Conservation (phyloP, 2,888 invertebrate species). For the Monoplex corrugatus region DNA sequence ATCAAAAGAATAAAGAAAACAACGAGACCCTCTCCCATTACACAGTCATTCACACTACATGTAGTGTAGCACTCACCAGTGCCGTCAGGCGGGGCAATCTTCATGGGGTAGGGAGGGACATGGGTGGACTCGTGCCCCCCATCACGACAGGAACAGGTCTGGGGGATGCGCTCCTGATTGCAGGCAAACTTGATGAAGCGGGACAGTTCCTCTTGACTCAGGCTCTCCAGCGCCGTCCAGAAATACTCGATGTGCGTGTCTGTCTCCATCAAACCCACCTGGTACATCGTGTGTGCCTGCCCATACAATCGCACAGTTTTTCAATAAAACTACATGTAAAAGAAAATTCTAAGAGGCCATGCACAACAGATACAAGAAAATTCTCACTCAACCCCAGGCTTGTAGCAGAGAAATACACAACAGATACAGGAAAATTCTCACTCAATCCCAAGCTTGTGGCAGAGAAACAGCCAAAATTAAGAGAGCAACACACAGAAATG, state of each 20-base stretch:
- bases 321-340: too few relatives aligned
- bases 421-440: too few relatives aligned
- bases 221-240: constrained; percentile 78
- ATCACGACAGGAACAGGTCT: constrained; percentile 78
- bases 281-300: constrained; percentile 81
- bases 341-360: too few relatives aligned
- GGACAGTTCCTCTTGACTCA: constrained; percentile 78
- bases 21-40: not conserved
- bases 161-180: constrained; percentile 81
- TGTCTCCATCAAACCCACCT: constrained; percentile 80
- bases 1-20: too few relatives aligned
- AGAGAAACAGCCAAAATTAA: too few relatives aligned
- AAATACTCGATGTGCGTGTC: constrained; percentile 80
- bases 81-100: constrained; percentile 81
- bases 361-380: too few relatives aligned
- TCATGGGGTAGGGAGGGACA: constrained; percentile 81
- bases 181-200: constrained; percentile 81
- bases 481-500: not conserved
- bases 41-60: not conserved
- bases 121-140: constrained; percentile 78
- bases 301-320: too few relatives aligned
- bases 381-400: too few relatives aligned
- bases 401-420: too few relatives aligned
- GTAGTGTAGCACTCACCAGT: constrained; percentile 64
- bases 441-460: too few relatives aligned